Evolutionary conservation across 2,888 invertebrate genomes (phyloP), one percentile per base, ranked within the genome.

Genomic region (Pecten maximus): DNA sequence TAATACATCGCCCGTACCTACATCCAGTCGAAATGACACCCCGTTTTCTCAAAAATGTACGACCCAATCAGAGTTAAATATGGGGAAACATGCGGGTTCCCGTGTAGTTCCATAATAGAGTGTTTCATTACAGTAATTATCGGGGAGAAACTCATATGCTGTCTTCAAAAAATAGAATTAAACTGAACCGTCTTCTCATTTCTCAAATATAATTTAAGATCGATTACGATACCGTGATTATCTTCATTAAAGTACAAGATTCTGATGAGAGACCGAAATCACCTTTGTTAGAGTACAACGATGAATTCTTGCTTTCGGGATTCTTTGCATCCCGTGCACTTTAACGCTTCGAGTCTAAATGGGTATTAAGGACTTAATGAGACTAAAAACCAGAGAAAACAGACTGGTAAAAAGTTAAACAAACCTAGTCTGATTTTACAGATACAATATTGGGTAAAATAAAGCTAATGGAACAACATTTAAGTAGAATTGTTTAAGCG

Each of bases 141-240:
- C n/a, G 54, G n/a, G 23, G 54, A 54, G 54, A 23, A 54, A 19
- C 54, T 54, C 54, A 54, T 74, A 74, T 74, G 28, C 35, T 28
- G 74, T 74, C 74, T 74, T 74, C 35, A 74, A 54, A n/a, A 15
- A 54, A 54, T 74, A 28, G 23, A 74, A 74, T 74, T 74, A 74
- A 35, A 12, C 74, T 35, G 35, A 74, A 74, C 28, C 74, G 28
- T 74, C 74, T 74, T 74, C 74, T 35, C 74, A 35, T 35, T 74
- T 74, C 35, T 74, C 74, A 74, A 74, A 74, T 74, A 74, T 74
- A 74, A 74, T 74, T 74, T 74, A 74, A 28, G 74, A 35, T 74
- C 74, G 35, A 35, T 74, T 74, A 23, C 16, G 74, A 35, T 8
- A 74, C 28, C 28, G 74, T 74, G 28, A 74, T 28, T 54, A 54